Evolutionary conservation across 2,888 invertebrate genomes (phyloP), one percentile per base, ranked within the genome.

Genomic region (Spodoptera exigua): DNA sequence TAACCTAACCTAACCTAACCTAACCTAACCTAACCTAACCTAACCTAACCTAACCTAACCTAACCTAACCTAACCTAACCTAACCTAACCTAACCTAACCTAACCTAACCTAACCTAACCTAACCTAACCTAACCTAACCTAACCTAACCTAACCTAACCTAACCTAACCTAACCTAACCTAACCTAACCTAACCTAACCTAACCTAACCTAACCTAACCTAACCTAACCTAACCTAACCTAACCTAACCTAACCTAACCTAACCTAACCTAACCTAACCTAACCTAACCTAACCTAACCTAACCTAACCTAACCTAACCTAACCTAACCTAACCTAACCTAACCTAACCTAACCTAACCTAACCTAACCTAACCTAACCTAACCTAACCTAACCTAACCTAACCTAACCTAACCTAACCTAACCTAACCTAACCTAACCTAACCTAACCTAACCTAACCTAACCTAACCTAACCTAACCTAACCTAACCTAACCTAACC

Each of bases 301-400:
- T 71, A 65, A 65, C 65, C 65, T 55, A 55, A 55, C 55, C 55
- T 55, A 55, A 55, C 55, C 55, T 64, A 64, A 64, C 64, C 64
- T 60, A 76, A 73, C 71, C 72, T 70, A 71, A 67, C 71, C 55
- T 47, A 60, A 58, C 56, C 59, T 58, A 61, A 61, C 56, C 57
- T 54, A 61, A 53, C 60, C 57, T 54, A 55, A 53, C 51, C 49
- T 54, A 69, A 65, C 70, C 70, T 70, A 70, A 70, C 70, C 70
- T 70, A 70, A 66, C 70, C 70, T 66, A 70, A 70, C 70, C 71
- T 60, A 68, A 71, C 68, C 71, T 56, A 56, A 61, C 64, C 70
- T 67, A 70, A 61, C 70, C 64, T 61, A 61, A 61, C 64, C 61
- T 69, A 61, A 61, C 61, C 60, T 61, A 61, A 65, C 61, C 65